phyloP scores from a whole-genome alignment of 2,888 invertebrate genomes.

The Capitulum mitella region DNA sequence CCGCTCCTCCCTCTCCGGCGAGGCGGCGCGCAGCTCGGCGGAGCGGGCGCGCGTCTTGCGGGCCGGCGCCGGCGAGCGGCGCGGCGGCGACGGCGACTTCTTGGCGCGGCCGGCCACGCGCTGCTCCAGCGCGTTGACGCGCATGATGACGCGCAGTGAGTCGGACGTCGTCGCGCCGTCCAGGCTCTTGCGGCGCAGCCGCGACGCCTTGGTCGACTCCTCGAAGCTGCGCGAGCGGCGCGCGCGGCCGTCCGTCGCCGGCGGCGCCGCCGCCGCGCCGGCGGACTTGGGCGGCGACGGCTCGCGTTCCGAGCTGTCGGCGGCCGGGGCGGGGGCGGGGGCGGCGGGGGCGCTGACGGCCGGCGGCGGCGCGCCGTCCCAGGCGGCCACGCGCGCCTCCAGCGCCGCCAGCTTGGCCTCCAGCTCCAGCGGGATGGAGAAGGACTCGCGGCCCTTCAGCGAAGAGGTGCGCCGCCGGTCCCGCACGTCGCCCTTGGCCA shows the following conservation, averaged over 20 bases:
- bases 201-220: constrained; percentile 36
- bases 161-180: constrained; percentile 51
- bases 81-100: constrained; percentile 22
- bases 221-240: constrained; percentile 37
- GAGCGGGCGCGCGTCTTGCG: background rate
- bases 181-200: constrained; percentile 59
- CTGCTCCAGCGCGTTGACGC: constrained; percentile 66
- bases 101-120: constrained; percentile 52
- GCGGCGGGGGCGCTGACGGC: background rate
- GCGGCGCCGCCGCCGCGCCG: background rate
- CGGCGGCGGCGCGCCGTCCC: constrained; percentile 48
- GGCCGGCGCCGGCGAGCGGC: constrained; percentile 26
- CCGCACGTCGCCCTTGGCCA: constrained; percentile 65
- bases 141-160: constrained; percentile 69
- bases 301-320: background rate
- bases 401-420: constrained; percentile 75
- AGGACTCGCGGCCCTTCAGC: constrained; percentile 61
- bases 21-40: background rate
- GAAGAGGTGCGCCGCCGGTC: constrained; percentile 74
- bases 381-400: constrained; percentile 59
- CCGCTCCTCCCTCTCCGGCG: constrained; percentile 19
- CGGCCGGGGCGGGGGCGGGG: background rate
- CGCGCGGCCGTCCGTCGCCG: background rate
- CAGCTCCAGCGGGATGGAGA: constrained; percentile 71
- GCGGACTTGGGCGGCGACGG: background rate